phyloP scores from a whole-genome alignment of 1,140 invertebrate species.

The Oncopodura yosiiana region DNA sequence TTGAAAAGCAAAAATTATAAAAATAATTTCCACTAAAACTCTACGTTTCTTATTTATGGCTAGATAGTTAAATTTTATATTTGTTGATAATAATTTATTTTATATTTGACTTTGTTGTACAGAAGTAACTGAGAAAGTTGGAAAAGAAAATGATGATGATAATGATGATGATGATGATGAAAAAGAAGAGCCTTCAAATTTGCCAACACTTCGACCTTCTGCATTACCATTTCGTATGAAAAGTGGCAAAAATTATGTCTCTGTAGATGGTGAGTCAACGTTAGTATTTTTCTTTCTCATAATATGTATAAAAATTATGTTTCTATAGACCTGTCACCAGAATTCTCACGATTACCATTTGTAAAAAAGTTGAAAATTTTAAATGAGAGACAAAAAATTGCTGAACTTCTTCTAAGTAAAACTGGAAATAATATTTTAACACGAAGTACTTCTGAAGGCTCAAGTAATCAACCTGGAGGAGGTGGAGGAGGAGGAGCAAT shows the following conservation, averaged over 20 bases:
- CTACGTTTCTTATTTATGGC: not conserved
- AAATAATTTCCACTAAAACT: too few relatives aligned
- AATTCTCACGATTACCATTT: conserved; percentile 74
- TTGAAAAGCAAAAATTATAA: too few relatives aligned
- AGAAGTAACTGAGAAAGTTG: too few relatives aligned
- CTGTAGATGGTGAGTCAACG: too few relatives aligned
- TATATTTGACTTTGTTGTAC: too few relatives aligned
- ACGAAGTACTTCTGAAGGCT: conserved; percentile 65
- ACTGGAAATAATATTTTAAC: conserved; percentile 47
- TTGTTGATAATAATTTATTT: too few relatives aligned
- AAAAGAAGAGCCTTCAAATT: not conserved
- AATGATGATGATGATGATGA: not conserved
- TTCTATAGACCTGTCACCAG: conserved; percentile 74
- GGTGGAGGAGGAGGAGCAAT: too few relatives aligned
- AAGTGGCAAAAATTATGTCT: conserved; percentile 49
- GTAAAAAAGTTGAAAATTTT: conserved; percentile 79
- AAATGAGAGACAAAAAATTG: conserved; percentile 74
- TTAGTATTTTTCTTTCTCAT: not conserved
- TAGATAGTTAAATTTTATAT: too few relatives aligned
- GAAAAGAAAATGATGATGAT: not conserved
- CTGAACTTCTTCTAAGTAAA: conserved; percentile 57
- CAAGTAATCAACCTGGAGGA: conserved; percentile 42
- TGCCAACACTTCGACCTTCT: conserved; percentile 15
- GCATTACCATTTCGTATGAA: conserved; percentile 28
- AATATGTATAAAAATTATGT: conserved; percentile 51